phyloP scores from a whole-genome alignment of 2,888 invertebrate species.

The Rhagium mordax region DNA sequence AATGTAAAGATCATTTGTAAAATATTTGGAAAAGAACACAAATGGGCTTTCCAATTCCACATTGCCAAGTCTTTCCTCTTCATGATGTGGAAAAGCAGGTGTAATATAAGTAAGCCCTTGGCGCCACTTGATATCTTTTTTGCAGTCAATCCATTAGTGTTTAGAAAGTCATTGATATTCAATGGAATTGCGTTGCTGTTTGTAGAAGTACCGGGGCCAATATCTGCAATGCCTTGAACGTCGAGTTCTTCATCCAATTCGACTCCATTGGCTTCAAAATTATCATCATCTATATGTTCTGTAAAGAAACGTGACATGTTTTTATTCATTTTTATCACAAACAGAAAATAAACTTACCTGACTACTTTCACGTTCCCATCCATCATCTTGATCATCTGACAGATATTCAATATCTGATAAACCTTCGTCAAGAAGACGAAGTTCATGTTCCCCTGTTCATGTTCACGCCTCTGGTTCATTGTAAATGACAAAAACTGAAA shows the following conservation, averaged over 20 bases:
- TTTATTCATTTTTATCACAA: not conserved
- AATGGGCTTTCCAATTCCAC: no score
- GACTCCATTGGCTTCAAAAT: not conserved
- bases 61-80: no score
- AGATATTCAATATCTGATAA: not conserved
- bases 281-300: not conserved
- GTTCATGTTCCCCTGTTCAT: not conserved
- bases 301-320: not conserved
- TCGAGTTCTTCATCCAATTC: not conserved
- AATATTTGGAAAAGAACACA: no score
- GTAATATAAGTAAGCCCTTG: no score
- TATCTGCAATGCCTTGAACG: not conserved
- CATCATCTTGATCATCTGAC: not conserved
- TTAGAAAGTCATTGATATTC: no score
- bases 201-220: not conserved
- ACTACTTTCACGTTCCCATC: not conserved
- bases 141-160: no score
- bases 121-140: no score
- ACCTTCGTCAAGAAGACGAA: not conserved
- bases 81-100: no score
- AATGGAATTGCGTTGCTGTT: no score
- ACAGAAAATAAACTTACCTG: not conserved
- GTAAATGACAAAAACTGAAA: not conserved
- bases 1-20: no score
- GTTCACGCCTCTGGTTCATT: not conserved